Evolutionary conservation across 1,140 invertebrate genomes (phyloP).

Genomic region (Monochamus saltuarius): DNA sequence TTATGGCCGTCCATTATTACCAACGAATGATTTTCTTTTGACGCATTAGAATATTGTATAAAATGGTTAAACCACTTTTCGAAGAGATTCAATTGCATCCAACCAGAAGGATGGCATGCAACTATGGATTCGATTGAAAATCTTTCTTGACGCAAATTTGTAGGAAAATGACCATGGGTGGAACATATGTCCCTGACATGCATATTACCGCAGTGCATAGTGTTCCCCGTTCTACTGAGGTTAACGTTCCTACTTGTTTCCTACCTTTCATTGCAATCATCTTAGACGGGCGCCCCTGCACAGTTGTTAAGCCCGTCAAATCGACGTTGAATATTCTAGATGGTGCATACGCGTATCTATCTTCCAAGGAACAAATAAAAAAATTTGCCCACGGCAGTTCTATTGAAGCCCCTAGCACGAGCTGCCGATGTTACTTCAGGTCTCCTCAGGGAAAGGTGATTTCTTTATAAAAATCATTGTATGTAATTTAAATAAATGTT

Average conservation of each 20-base stretch:
- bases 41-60: slow-evolving; percentile 2
- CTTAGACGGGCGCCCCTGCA: slow-evolving; percentile 8
- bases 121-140: slow-evolving; percentile 1
- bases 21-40: not conserved
- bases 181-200: too few relatives aligned
- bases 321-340: slow-evolving; percentile 21
- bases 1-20: slow-evolving; percentile 15
- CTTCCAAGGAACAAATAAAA: slow-evolving; percentile 9
- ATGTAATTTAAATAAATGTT: too few relatives aligned
- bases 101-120: slow-evolving; percentile 11
- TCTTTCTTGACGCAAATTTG: too few relatives aligned
- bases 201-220: slow-evolving; percentile 51
- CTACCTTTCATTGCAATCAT: slow-evolving; percentile 17
- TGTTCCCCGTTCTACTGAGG: too few relatives aligned
- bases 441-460: too few relatives aligned
- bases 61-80: slow-evolving; percentile 15
- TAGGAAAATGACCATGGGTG: too few relatives aligned
- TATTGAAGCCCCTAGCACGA: too few relatives aligned
- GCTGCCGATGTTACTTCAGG: too few relatives aligned
- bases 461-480: too few relatives aligned
- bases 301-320: slow-evolving; percentile 17
- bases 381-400: not conserved
- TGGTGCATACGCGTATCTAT: slow-evolving; percentile 9
- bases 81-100: slow-evolving; percentile 17
- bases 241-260: slow-evolving; percentile 18